Evolutionary conservation across 2,797 vertebrate genomes (phyloP).

Genomic region (Neomorphus geoffroyi): DNA sequence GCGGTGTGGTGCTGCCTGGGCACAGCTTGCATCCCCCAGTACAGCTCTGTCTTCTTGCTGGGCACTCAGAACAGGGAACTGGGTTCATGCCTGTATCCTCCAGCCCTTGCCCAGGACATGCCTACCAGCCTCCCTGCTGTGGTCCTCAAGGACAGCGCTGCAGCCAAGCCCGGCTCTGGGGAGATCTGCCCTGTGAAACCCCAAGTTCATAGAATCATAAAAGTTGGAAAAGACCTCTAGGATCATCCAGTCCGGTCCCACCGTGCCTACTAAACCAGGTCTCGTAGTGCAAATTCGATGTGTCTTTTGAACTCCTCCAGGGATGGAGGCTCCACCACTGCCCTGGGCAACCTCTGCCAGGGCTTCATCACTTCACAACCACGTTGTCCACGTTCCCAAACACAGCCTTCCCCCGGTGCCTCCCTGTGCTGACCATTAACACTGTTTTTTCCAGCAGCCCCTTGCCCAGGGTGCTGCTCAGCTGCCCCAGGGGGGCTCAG

Average conservation of each 20-base stretch:
- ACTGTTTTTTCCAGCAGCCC: accelerated
- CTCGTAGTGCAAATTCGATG: no score
- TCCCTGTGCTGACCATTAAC: background rate
- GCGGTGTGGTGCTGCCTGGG: accelerated
- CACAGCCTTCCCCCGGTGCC: background rate
- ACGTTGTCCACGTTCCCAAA: accelerated
- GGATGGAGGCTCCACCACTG: no score
- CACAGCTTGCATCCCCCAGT: background rate
- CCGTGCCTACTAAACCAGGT: no score
- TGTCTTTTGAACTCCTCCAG: no score
- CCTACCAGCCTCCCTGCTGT: background rate
- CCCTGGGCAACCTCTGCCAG: no score
- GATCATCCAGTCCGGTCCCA: no score
- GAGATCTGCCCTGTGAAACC: background rate
- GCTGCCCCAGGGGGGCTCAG: accelerated
- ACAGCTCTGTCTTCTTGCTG: accelerated
- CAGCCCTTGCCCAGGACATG: background rate
- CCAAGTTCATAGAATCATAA: no score
- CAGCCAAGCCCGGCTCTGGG: background rate
- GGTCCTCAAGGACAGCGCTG: background rate
- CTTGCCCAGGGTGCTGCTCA: accelerated
- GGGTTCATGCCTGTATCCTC: background rate
- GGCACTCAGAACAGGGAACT: accelerated
- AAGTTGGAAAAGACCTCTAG: no score
- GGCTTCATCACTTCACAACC: no score